Evolutionary conservation across 2,888 invertebrate species (phyloP).

Genomic region (Carterocephalus palaemon): DNA sequence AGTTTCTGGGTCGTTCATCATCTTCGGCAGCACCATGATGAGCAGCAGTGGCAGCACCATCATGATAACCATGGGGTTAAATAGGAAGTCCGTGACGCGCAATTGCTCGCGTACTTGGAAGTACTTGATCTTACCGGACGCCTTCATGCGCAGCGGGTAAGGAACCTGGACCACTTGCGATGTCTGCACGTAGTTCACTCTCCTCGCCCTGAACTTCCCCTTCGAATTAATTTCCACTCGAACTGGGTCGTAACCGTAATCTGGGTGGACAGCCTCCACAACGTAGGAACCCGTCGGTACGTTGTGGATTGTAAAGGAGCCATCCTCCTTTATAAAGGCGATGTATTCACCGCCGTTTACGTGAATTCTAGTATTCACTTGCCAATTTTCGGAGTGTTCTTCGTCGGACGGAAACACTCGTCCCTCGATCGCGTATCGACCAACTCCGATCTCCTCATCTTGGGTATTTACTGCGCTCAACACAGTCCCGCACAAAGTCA

Average conservation of each 20-base stretch:
- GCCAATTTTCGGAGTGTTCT: constrained; percentile 82
- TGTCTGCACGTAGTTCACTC: constrained; percentile 96
- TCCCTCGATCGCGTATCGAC: constrained; percentile 88
- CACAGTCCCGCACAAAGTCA: constrained; percentile 29
- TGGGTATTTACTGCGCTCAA: constrained; percentile 45
- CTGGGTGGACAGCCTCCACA: constrained; percentile 93
- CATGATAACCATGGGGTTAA: constrained; percentile 99
- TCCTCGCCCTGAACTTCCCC: constrained; percentile 96
- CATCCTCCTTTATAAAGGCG: constrained; percentile 94
- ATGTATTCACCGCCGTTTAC: constrained; percentile 94
- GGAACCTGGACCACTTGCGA: constrained; percentile 93
- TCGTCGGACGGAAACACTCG: constrained; percentile 87
- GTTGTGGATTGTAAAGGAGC: constrained; percentile 92
- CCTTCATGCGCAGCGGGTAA: constrained; percentile 94
- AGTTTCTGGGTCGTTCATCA: constrained; percentile 99
- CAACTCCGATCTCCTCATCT: constrained; percentile 67
- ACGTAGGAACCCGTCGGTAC: constrained; percentile 96
- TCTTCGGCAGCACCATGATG: constrained; percentile 95
- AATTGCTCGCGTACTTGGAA: constrained; percentile 98
- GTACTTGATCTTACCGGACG: constrained; percentile 88
- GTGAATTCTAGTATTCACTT: constrained; percentile 86
- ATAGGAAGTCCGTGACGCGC: constrained; percentile 96
- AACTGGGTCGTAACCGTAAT: constrained; percentile 94
- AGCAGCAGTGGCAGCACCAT: constrained; percentile 95
- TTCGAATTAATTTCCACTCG: constrained; percentile 98